These are phyloP conservation scores for Clarias fuscus DNA, from an alignment of 2,797 vertebrate genomes.

Conservation along the genomic window DNA sequence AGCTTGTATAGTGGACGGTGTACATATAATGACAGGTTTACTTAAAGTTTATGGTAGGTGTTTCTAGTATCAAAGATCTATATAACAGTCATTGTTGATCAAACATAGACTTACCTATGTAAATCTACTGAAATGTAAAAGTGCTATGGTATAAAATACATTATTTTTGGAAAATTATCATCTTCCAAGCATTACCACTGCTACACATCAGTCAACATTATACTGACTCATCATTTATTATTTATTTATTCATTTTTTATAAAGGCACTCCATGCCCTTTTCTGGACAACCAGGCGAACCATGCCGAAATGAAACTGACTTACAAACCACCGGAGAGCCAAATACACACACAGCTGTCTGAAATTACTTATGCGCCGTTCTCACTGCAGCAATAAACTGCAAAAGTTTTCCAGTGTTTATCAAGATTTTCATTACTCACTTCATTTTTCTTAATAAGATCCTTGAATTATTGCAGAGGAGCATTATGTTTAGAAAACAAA, in stretches of 20 bases:
- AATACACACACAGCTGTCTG: background rate
- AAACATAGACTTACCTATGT: background rate
- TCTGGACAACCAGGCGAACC: background rate
- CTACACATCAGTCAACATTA: background rate
- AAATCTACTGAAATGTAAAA: background rate
- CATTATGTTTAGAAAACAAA: slow-evolving; percentile 15
- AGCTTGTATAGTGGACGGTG: background rate
- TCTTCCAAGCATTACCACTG: background rate
- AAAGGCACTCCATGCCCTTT: background rate
- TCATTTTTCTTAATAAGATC: background rate
- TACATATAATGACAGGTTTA: background rate
- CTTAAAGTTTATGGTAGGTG: background rate
- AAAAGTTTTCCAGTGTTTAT: background rate
- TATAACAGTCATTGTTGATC: background rate
- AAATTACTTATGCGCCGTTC: no score
- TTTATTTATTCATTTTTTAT: background rate
- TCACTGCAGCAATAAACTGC: background rate
- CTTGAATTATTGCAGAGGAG: background rate
- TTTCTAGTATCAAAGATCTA: background rate
- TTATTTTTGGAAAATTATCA: background rate
- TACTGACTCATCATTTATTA: no score
- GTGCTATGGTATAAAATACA: background rate
- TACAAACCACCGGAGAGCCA: background rate
- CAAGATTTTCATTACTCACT: background rate
- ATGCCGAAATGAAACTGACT: background rate